Conservation (phyloP, 2,113 vertebrate genomes). For the Nematolebias whitei region DNA sequence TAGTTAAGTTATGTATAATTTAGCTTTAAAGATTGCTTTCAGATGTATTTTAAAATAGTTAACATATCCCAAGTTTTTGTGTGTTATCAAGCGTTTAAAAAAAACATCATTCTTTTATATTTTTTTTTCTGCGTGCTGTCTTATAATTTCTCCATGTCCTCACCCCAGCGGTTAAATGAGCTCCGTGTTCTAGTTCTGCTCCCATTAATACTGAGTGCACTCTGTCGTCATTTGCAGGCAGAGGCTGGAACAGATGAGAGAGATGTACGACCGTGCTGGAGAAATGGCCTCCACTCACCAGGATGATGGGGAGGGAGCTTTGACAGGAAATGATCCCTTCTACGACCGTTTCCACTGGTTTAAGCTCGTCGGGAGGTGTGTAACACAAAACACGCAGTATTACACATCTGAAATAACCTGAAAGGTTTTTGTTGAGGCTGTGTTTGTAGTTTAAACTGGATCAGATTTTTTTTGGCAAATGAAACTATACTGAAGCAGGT, state of each 20-base stretch:
- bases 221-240: conserved; percentile 77
- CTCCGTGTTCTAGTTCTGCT: neutral
- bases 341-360: conserved; percentile 99
- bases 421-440: neutral
- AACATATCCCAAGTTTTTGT: too few species aligned
- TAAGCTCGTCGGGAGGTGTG: conserved; percentile 96
- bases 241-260: conserved; percentile 94
- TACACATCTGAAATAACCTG: neutral
- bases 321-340: conserved; percentile 95
- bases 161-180: neutral
- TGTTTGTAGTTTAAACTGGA: neutral
- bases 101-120: neutral
- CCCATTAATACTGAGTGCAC: conserved; percentile 19
- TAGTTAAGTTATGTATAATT: neutral
- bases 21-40: too few species aligned
- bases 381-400: neutral
- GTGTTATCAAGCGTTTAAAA: neutral
- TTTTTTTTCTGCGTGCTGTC: too few species aligned
- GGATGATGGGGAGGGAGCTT: conserved; percentile 84
- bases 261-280: conserved; percentile 97
- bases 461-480: neutral
- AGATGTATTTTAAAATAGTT: too few species aligned
- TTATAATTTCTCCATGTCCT: neutral
- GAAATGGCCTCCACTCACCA: conserved; percentile 88
- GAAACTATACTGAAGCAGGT: neutral